These are phyloP conservation scores for Epinephelus awoara DNA, from an alignment of 2,797 vertebrate species.

Conservation along the genomic window DNA sequence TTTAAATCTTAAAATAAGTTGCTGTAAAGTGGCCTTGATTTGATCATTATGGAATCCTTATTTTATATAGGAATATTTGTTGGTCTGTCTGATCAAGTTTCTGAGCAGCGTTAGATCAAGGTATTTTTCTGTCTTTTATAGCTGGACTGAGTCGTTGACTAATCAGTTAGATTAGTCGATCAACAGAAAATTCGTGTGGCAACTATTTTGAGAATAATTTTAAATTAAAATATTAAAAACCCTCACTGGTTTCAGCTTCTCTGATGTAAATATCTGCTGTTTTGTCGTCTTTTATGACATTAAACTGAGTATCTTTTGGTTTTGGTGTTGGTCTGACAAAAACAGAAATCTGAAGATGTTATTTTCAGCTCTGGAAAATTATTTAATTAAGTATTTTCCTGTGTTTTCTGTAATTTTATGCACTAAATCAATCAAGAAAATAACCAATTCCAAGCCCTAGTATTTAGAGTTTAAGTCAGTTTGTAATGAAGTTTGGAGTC, in stretches of 20 bases:
- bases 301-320: neutral
- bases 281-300: neutral
- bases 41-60: slow-evolving; percentile 6
- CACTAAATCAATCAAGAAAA: no score
- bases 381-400: no score
- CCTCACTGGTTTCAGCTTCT: neutral
- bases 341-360: neutral
- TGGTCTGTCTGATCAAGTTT: neutral
- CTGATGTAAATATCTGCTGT: neutral
- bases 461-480: no score
- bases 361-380: no score
- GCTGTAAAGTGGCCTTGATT: neutral
- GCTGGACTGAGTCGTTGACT: rapidly evolving
- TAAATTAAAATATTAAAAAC: neutral
- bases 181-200: neutral
- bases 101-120: neutral
- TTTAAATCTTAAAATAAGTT: slow-evolving; percentile 1
- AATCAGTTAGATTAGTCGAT: neutral
- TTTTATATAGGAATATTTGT: neutral
- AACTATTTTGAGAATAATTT: neutral
- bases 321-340: neutral
- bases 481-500: no score
- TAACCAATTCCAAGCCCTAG: no score
- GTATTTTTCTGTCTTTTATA: no score
- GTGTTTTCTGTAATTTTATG: no score